Conservation (phyloP, 2,888 invertebrate species). For the Furcula furcula region DNA sequence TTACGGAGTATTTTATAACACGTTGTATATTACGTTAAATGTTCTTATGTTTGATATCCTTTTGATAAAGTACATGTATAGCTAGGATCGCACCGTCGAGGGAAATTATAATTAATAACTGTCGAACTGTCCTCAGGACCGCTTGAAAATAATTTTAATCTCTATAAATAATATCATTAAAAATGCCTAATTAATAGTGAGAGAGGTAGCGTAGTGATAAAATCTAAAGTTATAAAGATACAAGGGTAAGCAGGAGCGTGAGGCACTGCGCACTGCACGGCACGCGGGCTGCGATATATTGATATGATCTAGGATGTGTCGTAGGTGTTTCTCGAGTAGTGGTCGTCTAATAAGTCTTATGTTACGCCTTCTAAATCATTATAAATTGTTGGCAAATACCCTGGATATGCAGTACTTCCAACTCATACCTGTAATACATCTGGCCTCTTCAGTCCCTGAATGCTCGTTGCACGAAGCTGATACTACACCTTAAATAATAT, state of each 20-base stretch:
- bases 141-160: slow-evolving; percentile 61
- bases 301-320: slow-evolving; percentile 81
- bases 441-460: too few relatives aligned
- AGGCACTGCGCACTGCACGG: slow-evolving; percentile 54
- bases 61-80: slow-evolving; percentile 29
- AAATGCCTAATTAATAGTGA: slow-evolving; percentile 75
- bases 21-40: slow-evolving; percentile 34
- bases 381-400: slow-evolving; percentile 21
- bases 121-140: slow-evolving; percentile 54
- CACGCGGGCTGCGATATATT: slow-evolving; percentile 71
- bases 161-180: slow-evolving; percentile 65
- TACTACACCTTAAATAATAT: too few relatives aligned
- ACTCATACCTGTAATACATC: too few relatives aligned
- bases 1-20: too few relatives aligned
- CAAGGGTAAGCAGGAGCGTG: slow-evolving; percentile 50
- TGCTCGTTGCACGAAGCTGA: too few relatives aligned
- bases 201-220: slow-evolving; percentile 75
- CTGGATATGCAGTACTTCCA: not conserved
- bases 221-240: slow-evolving; percentile 59
- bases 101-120: slow-evolving; percentile 40
- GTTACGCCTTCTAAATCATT: slow-evolving; percentile 74
- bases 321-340: slow-evolving; percentile 81
- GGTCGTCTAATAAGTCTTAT: slow-evolving; percentile 77
- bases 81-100: slow-evolving; percentile 41
- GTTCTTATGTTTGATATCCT: slow-evolving; percentile 38